Base-by-base conservation (phyloP, 2,888 invertebrate genomes). In the Drosophila merina region DNA sequence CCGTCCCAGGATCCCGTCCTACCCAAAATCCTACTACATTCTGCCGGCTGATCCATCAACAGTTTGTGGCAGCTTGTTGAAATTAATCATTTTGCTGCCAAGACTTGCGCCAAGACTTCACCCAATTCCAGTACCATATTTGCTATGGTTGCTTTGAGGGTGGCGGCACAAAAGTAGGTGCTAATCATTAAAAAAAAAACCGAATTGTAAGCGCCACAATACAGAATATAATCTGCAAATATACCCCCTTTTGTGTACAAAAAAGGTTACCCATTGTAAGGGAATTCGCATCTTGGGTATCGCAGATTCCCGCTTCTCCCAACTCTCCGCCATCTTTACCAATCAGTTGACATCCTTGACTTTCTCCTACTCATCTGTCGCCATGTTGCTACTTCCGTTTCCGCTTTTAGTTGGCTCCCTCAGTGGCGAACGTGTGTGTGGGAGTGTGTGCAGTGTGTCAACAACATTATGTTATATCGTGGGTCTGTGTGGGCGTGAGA, bases 31-130 rank as follows among this genome's bases (percentile, higher is more conserved):
- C 2, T 1, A 20, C 20, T 20, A 20, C 20, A 20, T 20, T 2
- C 60, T 49, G 54, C 59, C 42, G 33, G 48, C 64, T 66, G 52
- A 55, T 60, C 70, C 70, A 56, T 68, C 70, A 69, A 69, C 72
- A 76, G 81, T 72, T 80, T 80, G 81, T 80, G 84, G 76, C 82
- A 85, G 81, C 84, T 79, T 84, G 84, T 81, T 79, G 81, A 86
- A 83, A 84, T 84, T 86, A 84, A 86, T 86, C 84, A 84, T 84
- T 84, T 84, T 71, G 75, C 76, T 81, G 84, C 70, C 86, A 86
- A 75, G 72, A 30, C 72, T 48, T 48, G 31, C 52, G 52, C 12
- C 45, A 28, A 28, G 28, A 28, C 28, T 28, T 20, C 20, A 20
- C 20, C 1, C 2, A 2, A 20, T 20, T 20, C 20, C 20, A 20